Evolutionary conservation across 2,888 invertebrate species (phyloP), one percentile per base, ranked within the genome.

Genomic region (Xestobium rufovillosum): DNA sequence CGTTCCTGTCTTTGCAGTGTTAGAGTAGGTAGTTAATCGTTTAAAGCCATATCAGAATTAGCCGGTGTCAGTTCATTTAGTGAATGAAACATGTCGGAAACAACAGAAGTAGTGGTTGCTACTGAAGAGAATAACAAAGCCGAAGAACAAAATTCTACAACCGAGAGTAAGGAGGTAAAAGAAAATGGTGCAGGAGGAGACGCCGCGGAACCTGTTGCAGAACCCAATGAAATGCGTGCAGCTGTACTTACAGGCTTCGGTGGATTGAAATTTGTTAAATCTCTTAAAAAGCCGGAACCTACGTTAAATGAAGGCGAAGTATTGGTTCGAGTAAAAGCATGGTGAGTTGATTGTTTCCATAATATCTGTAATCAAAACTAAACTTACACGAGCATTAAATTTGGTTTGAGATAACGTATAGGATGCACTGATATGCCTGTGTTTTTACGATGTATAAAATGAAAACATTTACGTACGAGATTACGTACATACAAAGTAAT

Each of bases 231-330:
- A 69, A 87, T 88, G 86, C 75, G 83, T 59, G 84, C 85, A 38
- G 79, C 89, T 52, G 82, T 87, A 45, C 75, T 89, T 51, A 83
- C 82, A 48, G 83, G 85, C 55, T 90, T 87, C 67, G 90, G 89
- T 26, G 88, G 88, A 27, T 71, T 87, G 44, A 88, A 88, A 66
- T 80, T 83, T 60, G 81, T 89, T 52, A 88, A 88, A 69, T 80
- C 85, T 49, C 73, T 80, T 56, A 84, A 80, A 66, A 83, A 83
- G 60, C 82, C 84, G 14, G 85, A 86, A 61, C 83, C 85, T 26
- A 67, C 76, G 50, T 61, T 75, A 37, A 73, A 68, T 51, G 80
- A 82, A 60, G 82, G 82, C 52, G 81, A 89, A 65, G 82, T 89
- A 44, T 73, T 87, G 41, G 83, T 89, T 57, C 73, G 85, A 50